A percentile compares a stretch with the other conserved stretches of the same genome.
Evolutionary conservation across 53 echinoderm and acorn worm species (phyloP).

Genomic region (Temnopleurus reevesii): DNA sequence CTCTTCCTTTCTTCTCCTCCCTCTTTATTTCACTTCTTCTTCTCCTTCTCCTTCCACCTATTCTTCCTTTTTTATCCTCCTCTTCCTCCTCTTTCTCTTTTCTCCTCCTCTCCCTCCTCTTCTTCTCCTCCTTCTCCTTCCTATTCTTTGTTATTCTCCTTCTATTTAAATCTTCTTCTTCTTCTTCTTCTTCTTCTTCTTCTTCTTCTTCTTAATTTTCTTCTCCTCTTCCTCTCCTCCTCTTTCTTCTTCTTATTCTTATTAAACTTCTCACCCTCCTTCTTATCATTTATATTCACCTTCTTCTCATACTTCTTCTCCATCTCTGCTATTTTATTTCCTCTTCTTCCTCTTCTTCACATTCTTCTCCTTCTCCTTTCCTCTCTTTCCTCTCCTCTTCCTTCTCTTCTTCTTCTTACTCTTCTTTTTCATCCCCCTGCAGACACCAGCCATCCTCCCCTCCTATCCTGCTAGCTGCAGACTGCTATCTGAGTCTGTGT

Average conservation of each 20-base stretch:
- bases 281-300: background rate
- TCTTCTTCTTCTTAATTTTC: background rate
- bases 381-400: too few relatives aligned
- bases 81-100: background rate
- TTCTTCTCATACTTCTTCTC: too few relatives aligned
- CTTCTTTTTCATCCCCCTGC: too few relatives aligned
- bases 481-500: slow-evolving; percentile 62
- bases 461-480: slow-evolving; percentile 64
- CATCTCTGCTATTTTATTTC: too few relatives aligned
- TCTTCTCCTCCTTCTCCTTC: background rate
- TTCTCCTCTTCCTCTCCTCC: background rate
- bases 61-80: background rate
- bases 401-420: too few relatives aligned
- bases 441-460: slow-evolving; percentile 65
- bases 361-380: too few relatives aligned
- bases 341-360: too few relatives aligned
- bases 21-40: background rate
- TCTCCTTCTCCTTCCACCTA: too few relatives aligned
- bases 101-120: background rate
- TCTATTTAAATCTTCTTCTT: background rate
- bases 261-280: background rate
- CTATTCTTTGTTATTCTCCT: background rate
- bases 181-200: background rate
- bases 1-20: background rate
- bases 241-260: too few relatives aligned